Evolutionary conservation across 2,797 vertebrate genomes (phyloP).

Genomic region (Acomys russatus): DNA sequence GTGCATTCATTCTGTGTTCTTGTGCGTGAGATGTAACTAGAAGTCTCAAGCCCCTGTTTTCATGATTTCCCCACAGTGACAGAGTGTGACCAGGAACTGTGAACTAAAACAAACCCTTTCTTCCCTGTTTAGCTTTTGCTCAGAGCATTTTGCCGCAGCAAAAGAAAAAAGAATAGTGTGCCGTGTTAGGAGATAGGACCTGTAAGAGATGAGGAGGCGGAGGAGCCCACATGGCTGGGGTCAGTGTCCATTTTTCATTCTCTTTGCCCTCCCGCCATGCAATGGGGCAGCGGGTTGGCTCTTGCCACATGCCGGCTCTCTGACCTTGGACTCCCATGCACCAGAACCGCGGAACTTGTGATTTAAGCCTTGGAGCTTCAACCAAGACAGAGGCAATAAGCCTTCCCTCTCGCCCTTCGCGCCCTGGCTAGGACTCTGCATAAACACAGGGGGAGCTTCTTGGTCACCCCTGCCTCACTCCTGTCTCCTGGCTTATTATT

Average conservation of each 20-base stretch:
- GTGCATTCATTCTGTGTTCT: background rate
- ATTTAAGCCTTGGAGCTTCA: background rate
- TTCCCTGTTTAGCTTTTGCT: background rate
- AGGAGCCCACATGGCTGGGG: fast-evolving
- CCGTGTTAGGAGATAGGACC: background rate
- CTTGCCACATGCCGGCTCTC: background rate
- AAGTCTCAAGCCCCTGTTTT: background rate
- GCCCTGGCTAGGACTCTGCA: background rate
- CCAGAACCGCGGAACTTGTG: background rate
- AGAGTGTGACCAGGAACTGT: background rate
- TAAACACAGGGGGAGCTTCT: background rate
- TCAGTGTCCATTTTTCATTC: too few relatives aligned
- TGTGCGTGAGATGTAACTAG: background rate
- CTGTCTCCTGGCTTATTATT: fast-evolving
- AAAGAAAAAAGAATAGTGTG: background rate
- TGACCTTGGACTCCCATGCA: background rate
- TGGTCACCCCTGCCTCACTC: background rate
- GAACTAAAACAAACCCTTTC: background rate
- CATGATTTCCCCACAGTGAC: background rate
- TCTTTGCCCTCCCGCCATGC: background rate
- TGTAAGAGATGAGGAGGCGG: background rate
- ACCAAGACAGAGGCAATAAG: background rate
- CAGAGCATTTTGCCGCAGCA: background rate
- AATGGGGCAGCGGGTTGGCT: fast-evolving
- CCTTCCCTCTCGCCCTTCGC: background rate